A percentile compares a stretch with the other conserved stretches of the same genome.
phyloP scores from a whole-genome alignment of 2,113 vertebrate species.

The Lethenteron reissneri region DNA sequence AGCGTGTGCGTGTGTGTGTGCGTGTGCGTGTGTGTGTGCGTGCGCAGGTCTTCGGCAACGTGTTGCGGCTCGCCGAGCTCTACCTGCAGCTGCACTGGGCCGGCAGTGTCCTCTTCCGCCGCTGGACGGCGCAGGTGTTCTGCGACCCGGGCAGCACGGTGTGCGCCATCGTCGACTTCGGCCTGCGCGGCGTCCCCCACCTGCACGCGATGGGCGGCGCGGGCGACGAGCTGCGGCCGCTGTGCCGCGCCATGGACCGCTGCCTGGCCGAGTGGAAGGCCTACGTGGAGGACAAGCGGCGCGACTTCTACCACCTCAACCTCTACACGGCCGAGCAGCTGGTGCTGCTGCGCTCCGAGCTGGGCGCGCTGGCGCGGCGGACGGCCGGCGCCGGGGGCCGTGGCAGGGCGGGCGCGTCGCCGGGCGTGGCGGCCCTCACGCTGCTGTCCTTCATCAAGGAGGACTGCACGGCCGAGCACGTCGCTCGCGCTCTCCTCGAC shows the following conservation, averaged over 20 bases:
- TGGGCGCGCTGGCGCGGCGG: constrained; percentile 16
- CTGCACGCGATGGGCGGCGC: constrained; percentile 26
- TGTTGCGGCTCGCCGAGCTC: constrained; percentile 46
- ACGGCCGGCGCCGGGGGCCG: constrained; percentile 12
- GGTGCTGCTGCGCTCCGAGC: constrained; percentile 25
- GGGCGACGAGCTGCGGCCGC: constrained; percentile 26
- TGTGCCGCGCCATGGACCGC: constrained; percentile 56
- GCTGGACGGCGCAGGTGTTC: constrained; percentile 36
- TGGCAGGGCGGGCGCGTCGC: no score
- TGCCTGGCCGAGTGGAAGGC: constrained; percentile 40
- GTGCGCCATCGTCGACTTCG: constrained; percentile 38
- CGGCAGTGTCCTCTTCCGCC: constrained; percentile 59
- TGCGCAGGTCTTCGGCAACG: constrained; percentile 42
- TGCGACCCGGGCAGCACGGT: constrained; percentile 18
- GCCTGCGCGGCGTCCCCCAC: constrained; percentile 15
- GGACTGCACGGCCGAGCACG: constrained; percentile 16
- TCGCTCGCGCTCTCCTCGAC: constrained; percentile 11
- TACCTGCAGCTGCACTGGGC: constrained; percentile 52
- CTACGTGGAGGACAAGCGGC: constrained; percentile 40
- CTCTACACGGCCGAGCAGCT: constrained; percentile 30
- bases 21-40: no score
- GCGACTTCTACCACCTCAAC: constrained; percentile 38
- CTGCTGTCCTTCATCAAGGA: constrained; percentile 25
- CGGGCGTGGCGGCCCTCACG: constrained; percentile 17
- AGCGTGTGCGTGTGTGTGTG: no score